Base-by-base conservation (phyloP, 2,113 vertebrate species). In the Cromileptes altivelis region DNA sequence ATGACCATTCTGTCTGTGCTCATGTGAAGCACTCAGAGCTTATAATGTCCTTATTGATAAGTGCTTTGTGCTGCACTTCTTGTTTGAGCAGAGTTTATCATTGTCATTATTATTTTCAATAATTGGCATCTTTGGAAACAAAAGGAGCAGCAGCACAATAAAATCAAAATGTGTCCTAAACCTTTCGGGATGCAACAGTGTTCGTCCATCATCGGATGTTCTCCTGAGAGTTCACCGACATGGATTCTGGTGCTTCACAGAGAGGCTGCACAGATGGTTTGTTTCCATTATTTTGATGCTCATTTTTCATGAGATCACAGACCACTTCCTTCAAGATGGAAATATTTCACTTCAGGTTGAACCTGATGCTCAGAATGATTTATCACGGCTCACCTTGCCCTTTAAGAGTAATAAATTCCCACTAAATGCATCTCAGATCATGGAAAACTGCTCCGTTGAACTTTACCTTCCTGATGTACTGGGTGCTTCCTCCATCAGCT, bases 351-450 rank as follows among this genome's bases (percentile, higher is more conserved):
- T 56, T 27, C 37, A 65, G 33, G 52, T 50, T 67, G 25, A 75
- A 60, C 2, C 62, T n/a, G 79, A 81, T 3, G 0, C 42, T 70
- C 15, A 12, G 61, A 25, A 3, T 62, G 77, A 37, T 58, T 58
- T 23, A 56, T 58, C 19, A 12, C 0, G 1, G 2, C 2, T 47
- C 62, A 8, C 42, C 11, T 37, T 18, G 33, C 33, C 77, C 57
- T 81, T 81, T 88, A 47, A 75, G 58, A 67, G 64, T 1, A 30
- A 78, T 78, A 65, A 47, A 78, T 61, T 4, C 14, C 52, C 6
- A 30, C n/a, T 65, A 18, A 84, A 65, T 5, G 37, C 47, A 21
- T 27, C 70, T 56, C 4, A 70, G 23, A 81, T 69, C 61, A 15
- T 2, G 15, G 15, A 18, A 56, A 72, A n/a, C 76, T 19, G 23